These are phyloP conservation scores for Helicoverpa assulta DNA, from an alignment of 2,888 invertebrate species.

Conservation along the genomic window DNA sequence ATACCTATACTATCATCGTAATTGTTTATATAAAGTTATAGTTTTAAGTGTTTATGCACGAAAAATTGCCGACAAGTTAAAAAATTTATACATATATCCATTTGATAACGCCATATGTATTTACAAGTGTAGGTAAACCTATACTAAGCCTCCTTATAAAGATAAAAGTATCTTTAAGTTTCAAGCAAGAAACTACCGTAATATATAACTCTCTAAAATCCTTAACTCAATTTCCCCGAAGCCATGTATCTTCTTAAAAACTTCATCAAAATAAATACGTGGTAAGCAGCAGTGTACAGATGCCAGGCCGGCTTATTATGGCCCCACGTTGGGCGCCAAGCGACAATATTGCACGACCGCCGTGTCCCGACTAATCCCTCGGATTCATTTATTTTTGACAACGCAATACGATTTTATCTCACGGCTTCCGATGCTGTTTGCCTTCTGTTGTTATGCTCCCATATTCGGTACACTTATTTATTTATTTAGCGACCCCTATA, in stretches of 20 bases:
- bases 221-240: constrained; percentile 10
- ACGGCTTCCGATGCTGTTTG: constrained; percentile 90
- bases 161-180: too few species aligned
- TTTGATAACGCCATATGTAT: too few species aligned
- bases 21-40: too few species aligned
- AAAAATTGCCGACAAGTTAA: too few species aligned
- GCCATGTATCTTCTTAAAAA: constrained; percentile 57
- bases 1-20: too few species aligned
- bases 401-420: constrained; percentile 91
- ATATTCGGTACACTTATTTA: constrained; percentile 88
- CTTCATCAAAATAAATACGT: constrained; percentile 54
- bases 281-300: constrained; percentile 59
- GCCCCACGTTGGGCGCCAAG: constrained; percentile 83
- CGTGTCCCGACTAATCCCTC: constrained; percentile 88
- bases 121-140: too few species aligned
- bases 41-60: too few species aligned
- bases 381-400: constrained; percentile 91
- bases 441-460: constrained; percentile 89
- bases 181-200: neutral
- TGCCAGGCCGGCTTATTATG: constrained; percentile 78
- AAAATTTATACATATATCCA: too few species aligned
- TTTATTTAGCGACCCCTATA: constrained; percentile 86
- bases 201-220: neutral
- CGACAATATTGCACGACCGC: constrained; percentile 87
- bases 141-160: too few species aligned